Percentiles rank a stretch among this genome's conserved stretches.
These are phyloP conservation scores for Thereuonema tuberculata DNA, from an alignment of 1,140 invertebrate species.

Conservation along the genomic window DNA sequence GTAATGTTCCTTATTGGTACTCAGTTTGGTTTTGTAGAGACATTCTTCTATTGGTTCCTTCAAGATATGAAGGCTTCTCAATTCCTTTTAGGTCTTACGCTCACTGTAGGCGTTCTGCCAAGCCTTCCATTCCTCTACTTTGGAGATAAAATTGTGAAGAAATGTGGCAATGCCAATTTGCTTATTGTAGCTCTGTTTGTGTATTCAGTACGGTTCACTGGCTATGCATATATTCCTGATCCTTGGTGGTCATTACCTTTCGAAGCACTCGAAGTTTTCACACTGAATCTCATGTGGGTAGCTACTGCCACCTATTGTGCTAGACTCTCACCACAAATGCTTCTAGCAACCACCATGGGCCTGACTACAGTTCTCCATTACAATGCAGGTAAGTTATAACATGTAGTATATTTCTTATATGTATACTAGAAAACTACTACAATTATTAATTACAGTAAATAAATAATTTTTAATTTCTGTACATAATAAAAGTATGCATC, in stretches of 20 bases:
- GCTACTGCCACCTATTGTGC: slow-evolving; percentile 65
- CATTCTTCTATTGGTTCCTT: slow-evolving; percentile 72
- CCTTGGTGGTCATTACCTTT: slow-evolving; percentile 51
- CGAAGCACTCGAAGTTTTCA: slow-evolving; percentile 62
- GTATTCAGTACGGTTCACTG: slow-evolving; percentile 58
- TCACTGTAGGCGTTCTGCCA: slow-evolving; percentile 62
- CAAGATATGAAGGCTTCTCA: slow-evolving; percentile 61
- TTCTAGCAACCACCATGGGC: slow-evolving; percentile 67
- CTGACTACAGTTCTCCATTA: slow-evolving; percentile 64
- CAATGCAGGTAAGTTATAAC: slow-evolving; percentile 51
- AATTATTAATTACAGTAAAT: no score
- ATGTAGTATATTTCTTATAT: no score
- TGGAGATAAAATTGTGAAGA: slow-evolving; percentile 61
- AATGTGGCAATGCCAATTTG: slow-evolving; percentile 62
- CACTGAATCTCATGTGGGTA: slow-evolving; percentile 66
- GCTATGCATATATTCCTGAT: slow-evolving; percentile 47
- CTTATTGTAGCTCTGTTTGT: slow-evolving; percentile 67
- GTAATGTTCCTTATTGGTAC: slow-evolving; percentile 34
- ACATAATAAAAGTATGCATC: no score
- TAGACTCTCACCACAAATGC: slow-evolving; percentile 59
- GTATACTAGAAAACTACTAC: no score
- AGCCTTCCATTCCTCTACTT: slow-evolving; percentile 66
- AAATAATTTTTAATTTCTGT: no score
- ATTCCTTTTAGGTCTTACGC: slow-evolving; percentile 66
- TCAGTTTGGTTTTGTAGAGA: slow-evolving; percentile 71